Base-by-base conservation (phyloP, 2,797 vertebrate genomes). In the Geotria australis region DNA sequence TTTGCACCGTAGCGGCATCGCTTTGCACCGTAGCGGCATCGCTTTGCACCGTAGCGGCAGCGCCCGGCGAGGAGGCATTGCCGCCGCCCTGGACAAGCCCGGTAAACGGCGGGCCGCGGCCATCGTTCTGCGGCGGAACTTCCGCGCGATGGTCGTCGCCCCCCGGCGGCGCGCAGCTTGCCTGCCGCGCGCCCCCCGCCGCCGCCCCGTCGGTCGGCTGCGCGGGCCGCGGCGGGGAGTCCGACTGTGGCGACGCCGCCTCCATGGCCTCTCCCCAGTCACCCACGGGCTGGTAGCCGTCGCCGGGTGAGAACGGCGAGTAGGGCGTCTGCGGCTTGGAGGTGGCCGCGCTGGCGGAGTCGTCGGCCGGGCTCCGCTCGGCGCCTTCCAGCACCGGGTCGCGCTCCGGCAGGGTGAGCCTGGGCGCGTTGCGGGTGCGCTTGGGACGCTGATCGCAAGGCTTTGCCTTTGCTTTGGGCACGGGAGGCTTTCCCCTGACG, bases 211-310 rank as follows among this genome's bases (percentile, higher is more conserved):
- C 89, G 88, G 95, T 10, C 73, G 81, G 68, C 68, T 67, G 71
- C 76, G 93, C 89, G 95, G 66, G 58, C 64, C 58, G 5, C 48
- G 47, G 62, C 55, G 58, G 7, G 3, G 56, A 60, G 14, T 24
- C 46, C 8, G n/a, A 38, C n/a, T 56, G 24, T 11, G 79, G 79
- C 2, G 78, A 83, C 59, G 63, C 66, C 74, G 76, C 68, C 68
- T 93, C 85, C 81, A 91, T 83, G 69, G 80, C 83, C 68, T 89
- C 85, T 1, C 74, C 85, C 85, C 85, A 93, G 72, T 91, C 80
- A 0, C 73, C 64, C 46, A 86, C 78, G 0, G 80, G 77, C 57
- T 67, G 67, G 70, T 80, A 75, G 46, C 73, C 69, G 0, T 76
- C 76, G 2, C 71, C 55, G 0, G 70, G 73, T 1, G 67, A 71